A percentile compares a stretch with the other conserved stretches of the same genome.
phyloP scores from a whole-genome alignment of 2,113 vertebrate species.

The Macroglossus sobrinus region DNA sequence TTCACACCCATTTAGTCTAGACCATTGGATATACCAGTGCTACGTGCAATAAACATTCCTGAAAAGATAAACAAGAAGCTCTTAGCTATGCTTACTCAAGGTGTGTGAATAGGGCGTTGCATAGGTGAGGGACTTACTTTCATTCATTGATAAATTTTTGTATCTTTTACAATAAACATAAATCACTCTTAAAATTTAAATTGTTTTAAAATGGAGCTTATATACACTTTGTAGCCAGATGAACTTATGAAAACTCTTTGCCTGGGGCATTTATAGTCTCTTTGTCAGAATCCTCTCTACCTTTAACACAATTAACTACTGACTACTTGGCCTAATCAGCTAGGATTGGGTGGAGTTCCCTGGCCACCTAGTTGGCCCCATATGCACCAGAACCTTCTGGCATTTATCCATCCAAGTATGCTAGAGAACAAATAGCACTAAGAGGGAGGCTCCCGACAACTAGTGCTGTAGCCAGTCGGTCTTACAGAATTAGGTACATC shows the following conservation, averaged over 20 bases:
- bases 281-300: constrained; percentile 22
- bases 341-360: background rate
- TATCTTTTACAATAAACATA: background rate
- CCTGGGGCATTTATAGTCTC: background rate
- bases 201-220: background rate
- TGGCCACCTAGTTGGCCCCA: background rate
- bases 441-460: background rate
- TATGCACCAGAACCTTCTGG: constrained; percentile 28
- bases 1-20: background rate
- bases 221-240: background rate
- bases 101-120: background rate
- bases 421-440: background rate
- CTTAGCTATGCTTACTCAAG: background rate
- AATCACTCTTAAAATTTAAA: background rate
- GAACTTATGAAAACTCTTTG: background rate
- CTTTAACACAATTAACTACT: constrained; percentile 38
- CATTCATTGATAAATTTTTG: background rate
- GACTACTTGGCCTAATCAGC: background rate
- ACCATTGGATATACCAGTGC: background rate
- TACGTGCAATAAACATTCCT: background rate
- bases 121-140: background rate
- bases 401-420: background rate
- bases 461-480: background rate
- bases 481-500: background rate
- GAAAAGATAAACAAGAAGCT: background rate